Conservation (phyloP, 2,888 invertebrate species). For the Apantesis nais region DNA sequence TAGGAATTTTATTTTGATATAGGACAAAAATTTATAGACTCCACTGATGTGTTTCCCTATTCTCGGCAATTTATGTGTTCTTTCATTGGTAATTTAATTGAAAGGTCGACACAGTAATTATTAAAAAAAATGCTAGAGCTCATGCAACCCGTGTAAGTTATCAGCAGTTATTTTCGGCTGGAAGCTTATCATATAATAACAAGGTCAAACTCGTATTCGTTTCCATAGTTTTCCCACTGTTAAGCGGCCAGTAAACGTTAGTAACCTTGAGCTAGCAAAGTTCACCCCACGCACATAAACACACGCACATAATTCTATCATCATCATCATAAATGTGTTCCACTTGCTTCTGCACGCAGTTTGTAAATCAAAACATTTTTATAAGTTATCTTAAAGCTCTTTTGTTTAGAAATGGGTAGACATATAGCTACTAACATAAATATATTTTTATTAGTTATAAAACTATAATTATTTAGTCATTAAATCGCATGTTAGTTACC, state of each 20-base stretch:
- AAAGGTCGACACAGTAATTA: background rate
- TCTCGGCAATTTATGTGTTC: background rate
- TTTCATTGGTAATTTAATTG: background rate
- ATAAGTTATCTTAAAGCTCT: background rate
- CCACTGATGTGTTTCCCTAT: background rate
- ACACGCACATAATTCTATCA: constrained; percentile 2
- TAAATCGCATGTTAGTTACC: too few relatives aligned
- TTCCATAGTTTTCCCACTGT: background rate
- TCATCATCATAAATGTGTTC: background rate
- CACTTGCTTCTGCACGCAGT: background rate
- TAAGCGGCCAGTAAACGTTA: background rate
- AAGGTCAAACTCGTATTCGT: background rate
- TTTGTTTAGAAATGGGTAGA: background rate
- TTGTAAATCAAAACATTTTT: background rate
- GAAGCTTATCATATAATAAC: background rate
- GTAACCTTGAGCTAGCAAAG: background rate
- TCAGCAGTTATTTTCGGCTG: background rate
- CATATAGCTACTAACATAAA: too few relatives aligned
- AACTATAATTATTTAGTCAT: too few relatives aligned
- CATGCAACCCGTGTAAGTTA: background rate
- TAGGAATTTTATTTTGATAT: background rate
- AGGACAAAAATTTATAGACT: too few relatives aligned
- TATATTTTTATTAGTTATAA: too few relatives aligned
- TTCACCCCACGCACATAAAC: background rate
- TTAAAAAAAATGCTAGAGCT: background rate